Evolutionary conservation across 2,797 vertebrate species (phyloP), one percentile per base, ranked within the genome.

Genomic region (Rhabdomys pumilio): DNA sequence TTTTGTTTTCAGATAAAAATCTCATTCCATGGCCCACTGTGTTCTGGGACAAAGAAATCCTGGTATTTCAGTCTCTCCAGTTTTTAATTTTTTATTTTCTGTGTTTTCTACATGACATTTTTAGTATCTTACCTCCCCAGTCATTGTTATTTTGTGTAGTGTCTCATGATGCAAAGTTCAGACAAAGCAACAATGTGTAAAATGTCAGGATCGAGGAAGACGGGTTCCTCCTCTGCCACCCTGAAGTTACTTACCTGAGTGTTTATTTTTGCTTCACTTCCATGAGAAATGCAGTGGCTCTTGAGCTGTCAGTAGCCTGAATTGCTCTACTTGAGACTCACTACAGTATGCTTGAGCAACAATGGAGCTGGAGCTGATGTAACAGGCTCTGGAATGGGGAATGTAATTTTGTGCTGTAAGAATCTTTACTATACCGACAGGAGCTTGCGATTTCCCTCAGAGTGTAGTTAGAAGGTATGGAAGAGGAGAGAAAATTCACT

Each of bases 201-300:
- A 34, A 44, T 69, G 4, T 84, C 81, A 63, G 75, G n/a, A 88
- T n/a, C 67, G 59, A 57, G 50, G n/a, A 75, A 90, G 65, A 29
- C 29, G 34, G 4, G 34, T 50, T 69, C 41, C 22, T 53, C 7
- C 38, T 80, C 80, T 76, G n/a, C 2, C 15, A 61, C 9, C 12
- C 20, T 92, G 41, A 61, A 38, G 57, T 86, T 47, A 29, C 38
- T 86, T 47, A 29, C 38, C 22, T 57, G 4, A 26, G 8, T 81
- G 31, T 95, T 80, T 75, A 65, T 67, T 73, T 73, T 94, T 72
- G 29, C n/a, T 86, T 89, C 72, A 24, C n/a, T 92, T 61, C 47
- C 67, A 29, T 10, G 53, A 80, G 53, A 84, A 94, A 69, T 80
- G 13, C 69, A 38, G 61, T 47, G 15, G 11, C 19, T 38, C 34